phyloP scores from a whole-genome alignment of 2,888 invertebrate genomes.

The Alloscopus bannaensis region DNA sequence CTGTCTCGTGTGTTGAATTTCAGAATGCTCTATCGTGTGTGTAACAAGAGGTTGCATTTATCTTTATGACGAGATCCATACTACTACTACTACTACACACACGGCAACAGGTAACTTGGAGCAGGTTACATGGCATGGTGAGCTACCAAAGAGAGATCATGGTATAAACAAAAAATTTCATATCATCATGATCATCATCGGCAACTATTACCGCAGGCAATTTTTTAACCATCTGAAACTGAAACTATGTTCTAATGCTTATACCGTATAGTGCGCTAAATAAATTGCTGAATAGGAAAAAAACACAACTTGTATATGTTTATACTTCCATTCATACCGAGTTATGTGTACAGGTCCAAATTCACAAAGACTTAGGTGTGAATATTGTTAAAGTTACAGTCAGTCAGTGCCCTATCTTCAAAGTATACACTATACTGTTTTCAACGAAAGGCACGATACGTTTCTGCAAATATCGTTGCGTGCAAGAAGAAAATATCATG shows the following conservation, averaged over 20 bases:
- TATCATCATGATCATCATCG: constrained; percentile 8
- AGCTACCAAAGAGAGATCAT: constrained; percentile 4
- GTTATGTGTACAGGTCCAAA: not conserved
- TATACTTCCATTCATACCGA: not conserved
- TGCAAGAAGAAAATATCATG: constrained; percentile 1
- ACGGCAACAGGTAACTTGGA: constrained; percentile 49
- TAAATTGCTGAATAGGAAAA: not conserved
- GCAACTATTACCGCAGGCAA: constrained; percentile 41
- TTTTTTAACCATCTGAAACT: constrained; percentile 42
- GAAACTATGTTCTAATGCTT: constrained; percentile 1
- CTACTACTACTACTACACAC: not conserved
- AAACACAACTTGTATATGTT: not conserved
- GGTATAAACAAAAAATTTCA: constrained; percentile 2
- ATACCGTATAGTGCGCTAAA: constrained; percentile 9
- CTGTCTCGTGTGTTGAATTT: not conserved
- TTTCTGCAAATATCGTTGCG: not conserved
- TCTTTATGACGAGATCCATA: not conserved
- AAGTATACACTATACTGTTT: too few relatives aligned
- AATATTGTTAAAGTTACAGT: not conserved
- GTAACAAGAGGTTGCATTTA: not conserved
- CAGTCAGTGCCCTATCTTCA: constrained; percentile 18
- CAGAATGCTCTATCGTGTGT: constrained; percentile 17
- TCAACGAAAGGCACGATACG: not conserved
- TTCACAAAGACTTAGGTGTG: not conserved
- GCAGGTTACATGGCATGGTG: too few relatives aligned